Conservation (phyloP, 2,113 vertebrate genomes). For the Rhabdornis inornatus region DNA sequence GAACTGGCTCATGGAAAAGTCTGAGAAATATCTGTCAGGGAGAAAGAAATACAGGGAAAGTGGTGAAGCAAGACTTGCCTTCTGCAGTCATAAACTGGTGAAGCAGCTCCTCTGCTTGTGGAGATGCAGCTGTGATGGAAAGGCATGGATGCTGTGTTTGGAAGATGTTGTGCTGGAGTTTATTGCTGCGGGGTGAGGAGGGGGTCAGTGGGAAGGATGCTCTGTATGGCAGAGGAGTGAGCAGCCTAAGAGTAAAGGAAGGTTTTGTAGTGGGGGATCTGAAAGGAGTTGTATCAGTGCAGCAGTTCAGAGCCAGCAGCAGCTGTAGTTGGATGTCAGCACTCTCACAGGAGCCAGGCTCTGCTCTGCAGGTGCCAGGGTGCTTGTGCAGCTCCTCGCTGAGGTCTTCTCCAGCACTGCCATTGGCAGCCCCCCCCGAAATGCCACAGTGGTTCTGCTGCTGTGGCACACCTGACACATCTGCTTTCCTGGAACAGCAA, state of each 20-base stretch:
- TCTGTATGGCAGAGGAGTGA: neutral
- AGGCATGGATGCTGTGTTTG: neutral
- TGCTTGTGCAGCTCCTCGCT: neutral
- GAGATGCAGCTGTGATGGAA: neutral
- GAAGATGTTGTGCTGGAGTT: neutral
- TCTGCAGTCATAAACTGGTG: neutral
- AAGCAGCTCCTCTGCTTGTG: neutral
- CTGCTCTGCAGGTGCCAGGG: accelerated
- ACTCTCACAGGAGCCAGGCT: neutral
- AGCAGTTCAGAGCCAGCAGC: neutral
- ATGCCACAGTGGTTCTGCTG: neutral
- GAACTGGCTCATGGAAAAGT: neutral
- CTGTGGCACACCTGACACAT: neutral
- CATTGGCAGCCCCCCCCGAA: accelerated
- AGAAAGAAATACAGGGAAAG: neutral
- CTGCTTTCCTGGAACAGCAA: constrained; percentile 74
- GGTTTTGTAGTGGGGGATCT: neutral
- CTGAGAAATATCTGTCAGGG: neutral
- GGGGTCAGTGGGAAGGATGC: neutral
- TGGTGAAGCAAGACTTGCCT: neutral
- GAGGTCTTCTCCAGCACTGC: neutral
- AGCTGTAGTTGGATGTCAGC: accelerated
- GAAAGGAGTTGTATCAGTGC: neutral
- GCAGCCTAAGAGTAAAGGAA: neutral
- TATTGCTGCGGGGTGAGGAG: neutral